These are phyloP conservation scores for Sturnira hondurensis DNA, from an alignment of 2,113 vertebrate species.

Conservation along the genomic window DNA sequence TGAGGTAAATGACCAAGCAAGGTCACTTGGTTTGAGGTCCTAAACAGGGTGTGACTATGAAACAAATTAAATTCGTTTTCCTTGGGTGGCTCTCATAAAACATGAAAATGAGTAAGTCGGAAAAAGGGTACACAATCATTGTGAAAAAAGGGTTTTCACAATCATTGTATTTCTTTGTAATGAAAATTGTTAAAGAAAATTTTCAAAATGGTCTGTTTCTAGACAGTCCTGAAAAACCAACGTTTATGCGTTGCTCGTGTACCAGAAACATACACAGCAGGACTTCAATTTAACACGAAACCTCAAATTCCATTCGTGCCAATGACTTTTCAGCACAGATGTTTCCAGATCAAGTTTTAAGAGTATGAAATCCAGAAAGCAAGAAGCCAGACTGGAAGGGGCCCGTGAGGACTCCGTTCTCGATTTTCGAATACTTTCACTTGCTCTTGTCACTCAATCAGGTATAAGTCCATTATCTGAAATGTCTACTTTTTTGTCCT, in stretches of 20 bases:
- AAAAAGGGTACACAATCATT: neutral
- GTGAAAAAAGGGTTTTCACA: too few species aligned
- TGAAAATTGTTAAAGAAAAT: constrained; percentile 30
- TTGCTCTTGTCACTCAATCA: neutral
- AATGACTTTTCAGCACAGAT: constrained; percentile 38
- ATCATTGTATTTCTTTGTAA: constrained; percentile 29
- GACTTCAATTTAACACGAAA: neutral
- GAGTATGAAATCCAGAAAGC: neutral
- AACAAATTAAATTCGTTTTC: constrained; percentile 22
- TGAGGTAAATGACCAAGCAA: neutral
- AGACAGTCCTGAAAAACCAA: constrained; percentile 30
- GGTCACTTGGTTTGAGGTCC: neutral
- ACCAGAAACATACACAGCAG: neutral
- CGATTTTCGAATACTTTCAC: neutral
- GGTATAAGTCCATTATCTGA: neutral
- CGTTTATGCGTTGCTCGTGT: neutral
- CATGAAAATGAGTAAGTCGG: neutral
- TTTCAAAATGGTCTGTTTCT: constrained; percentile 31
- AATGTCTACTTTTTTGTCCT: neutral
- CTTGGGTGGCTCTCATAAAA: constrained; percentile 15
- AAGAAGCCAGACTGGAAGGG: neutral
- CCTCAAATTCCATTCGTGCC: neutral
- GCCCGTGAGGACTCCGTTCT: neutral
- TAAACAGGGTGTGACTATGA: neutral
- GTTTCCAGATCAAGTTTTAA: constrained; percentile 27